These are phyloP conservation scores for Drosophila hamatofila DNA, from an alignment of 2,888 invertebrate genomes.

Conservation along the genomic window DNA sequence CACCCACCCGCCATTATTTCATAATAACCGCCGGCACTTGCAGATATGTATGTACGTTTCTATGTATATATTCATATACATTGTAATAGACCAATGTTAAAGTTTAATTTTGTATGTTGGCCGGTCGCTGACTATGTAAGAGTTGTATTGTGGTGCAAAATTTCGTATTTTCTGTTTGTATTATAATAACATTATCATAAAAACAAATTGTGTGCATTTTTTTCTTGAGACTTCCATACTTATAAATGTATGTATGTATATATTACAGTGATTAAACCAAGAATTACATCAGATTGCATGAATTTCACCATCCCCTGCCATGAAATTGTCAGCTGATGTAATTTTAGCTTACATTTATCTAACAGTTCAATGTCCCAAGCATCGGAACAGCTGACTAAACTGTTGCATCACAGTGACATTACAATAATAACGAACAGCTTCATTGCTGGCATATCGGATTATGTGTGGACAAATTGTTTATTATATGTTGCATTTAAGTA, in stretches of 20 bases:
- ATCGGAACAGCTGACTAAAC: background rate
- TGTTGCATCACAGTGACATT: background rate
- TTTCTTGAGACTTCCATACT: background rate
- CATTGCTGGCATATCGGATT: background rate
- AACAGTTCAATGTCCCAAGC: background rate
- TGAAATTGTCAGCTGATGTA: background rate
- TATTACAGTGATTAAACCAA: conserved; percentile 14
- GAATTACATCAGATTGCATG: conserved; percentile 28
- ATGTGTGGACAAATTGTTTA: background rate
- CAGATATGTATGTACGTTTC: background rate
- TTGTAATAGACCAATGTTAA: conserved; percentile 22
- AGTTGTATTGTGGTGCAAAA: conserved; percentile 49
- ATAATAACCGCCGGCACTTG: background rate
- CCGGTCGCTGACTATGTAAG: conserved; percentile 5
- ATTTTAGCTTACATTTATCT: conserved; percentile 11
- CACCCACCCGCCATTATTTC: background rate
- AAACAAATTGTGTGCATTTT: background rate
- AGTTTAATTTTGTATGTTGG: conserved; percentile 21
- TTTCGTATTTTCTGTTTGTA: conserved; percentile 53
- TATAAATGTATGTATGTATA: background rate
- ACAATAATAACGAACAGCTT: background rate
- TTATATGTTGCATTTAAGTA: background rate
- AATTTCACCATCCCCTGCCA: conserved; percentile 16
- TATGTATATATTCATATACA: background rate
- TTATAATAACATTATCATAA: conserved; percentile 25